Base-by-base conservation (phyloP, 2,797 vertebrate species). In the Lepus townsendii region DNA sequence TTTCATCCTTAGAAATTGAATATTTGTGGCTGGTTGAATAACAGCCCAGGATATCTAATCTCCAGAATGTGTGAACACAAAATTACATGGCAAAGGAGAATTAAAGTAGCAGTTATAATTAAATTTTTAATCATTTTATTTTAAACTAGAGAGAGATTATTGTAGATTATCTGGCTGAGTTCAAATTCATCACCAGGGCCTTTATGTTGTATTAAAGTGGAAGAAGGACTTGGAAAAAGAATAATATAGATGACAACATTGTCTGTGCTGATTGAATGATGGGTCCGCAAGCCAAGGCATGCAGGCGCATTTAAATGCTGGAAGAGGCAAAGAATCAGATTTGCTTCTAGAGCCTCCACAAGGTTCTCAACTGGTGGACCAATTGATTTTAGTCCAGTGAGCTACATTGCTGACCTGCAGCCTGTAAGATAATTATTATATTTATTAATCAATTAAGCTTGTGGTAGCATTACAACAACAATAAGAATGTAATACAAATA, bases 391-490 rank as follows among this genome's bases (percentile, higher is more conserved):
- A 78, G 10, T n/a, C 22, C 26, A 57, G 2, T 30, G 24, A 69
- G 26, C 71, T 2, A 0, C 32, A 83, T 68, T 66, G 75, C 72
- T 93, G 52, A 88, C 11, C 7, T 38, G 7, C 1, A 57, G 24
- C 72, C 3, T 66, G 3, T 35, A 57, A 54, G 27, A 65, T 32
- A 47, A 79, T 65, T 84, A 65, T 57, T 85, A 8, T 52, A 32
- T 60, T 42, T 3, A n/a, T 95, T 77, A 68, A 91, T 35, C 11
- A 16, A 65, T 4, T 60, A 76, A 47, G 57, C 84, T 71, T 73
- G 0, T 60, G 3, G 20, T 26, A 71, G 42, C 69, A 66, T 72
- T 62, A 82, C 0, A n/a, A 11, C 6, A 57, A 22, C 19, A 69
- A 54, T n/a, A 35, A 6, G 27, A 80, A 84, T 54, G 4, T 11